Evolutionary conservation across 1,140 invertebrate species (phyloP), one percentile per base, ranked within the genome.

Genomic region (Ladona fulva): DNA sequence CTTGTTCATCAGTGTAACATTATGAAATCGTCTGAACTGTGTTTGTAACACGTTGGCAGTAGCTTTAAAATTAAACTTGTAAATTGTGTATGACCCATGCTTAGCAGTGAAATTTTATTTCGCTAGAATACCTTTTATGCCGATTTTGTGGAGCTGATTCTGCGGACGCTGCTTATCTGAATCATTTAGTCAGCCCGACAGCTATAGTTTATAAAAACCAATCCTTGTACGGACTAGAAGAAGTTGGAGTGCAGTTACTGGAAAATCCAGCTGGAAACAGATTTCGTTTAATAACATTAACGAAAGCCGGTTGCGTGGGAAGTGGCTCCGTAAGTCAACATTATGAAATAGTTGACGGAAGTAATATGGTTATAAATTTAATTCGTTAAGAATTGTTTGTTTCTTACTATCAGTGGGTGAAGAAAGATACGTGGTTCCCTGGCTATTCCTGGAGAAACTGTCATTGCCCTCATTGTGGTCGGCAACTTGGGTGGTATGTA

Each of bases 121-220:
- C 19, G 8, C 12, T 82, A 86, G 87, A 87, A 80, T 82, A 85
- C 77, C 81, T 88, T 75, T 79, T 88, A 11, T 88, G 87, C 80
- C 84, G 87, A 73, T 83, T 86, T 82, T 88, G 87, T 80, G 87
- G 87, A 16, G 84, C 84, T 79, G 87, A 88, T 79, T 81, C 88
- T 76, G 87, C 84, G 0, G 86, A 87, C 81, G 84, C 86, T 25
- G 80, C 83, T 82, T 85, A 87, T 79, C 82, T 86, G 25, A 87
- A 82, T 81, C 84, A 85, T 82, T 77, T 82, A 75, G 52, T 66
- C n/a, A 88, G 87, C 80, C 85, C 87, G 24, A 83, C 84, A 76
- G 84, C 86, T 52, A 77, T 78, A 44, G 85, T 85, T 77, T 81
- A 80, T 76, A 81, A 83, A 22, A 86, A 86, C 80, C 84, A 86